Evolutionary conservation across 2,113 vertebrate species (phyloP).

Genomic region (Oriolus oriolus): DNA sequence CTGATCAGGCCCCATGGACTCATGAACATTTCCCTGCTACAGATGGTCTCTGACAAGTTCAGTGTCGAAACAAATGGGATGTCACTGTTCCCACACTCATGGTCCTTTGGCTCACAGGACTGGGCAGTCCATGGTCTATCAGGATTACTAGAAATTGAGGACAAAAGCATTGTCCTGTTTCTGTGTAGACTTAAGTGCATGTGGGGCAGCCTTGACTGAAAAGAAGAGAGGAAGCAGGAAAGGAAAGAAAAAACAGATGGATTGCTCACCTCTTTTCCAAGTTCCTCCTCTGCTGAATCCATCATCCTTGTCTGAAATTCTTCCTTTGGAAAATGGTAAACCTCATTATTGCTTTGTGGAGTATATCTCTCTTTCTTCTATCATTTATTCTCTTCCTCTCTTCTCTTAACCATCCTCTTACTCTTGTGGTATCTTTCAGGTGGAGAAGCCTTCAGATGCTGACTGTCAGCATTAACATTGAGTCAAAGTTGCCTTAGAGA

Average conservation of each 20-base stretch:
- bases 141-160: background rate
- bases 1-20: background rate
- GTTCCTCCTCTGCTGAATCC: background rate
- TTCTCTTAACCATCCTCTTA: background rate
- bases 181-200: background rate
- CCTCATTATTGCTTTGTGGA: background rate
- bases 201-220: background rate
- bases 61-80: background rate
- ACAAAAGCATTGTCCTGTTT: accelerated
- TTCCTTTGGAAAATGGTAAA: background rate
- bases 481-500: background rate
- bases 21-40: accelerated
- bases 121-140: accelerated
- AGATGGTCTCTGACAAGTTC: background rate
- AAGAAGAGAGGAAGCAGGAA: background rate
- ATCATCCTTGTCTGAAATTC: background rate
- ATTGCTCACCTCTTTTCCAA: background rate
- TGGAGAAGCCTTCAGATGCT: background rate
- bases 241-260: background rate
- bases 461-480: background rate
- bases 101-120: background rate
- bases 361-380: background rate
- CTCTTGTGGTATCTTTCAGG: background rate
- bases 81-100: accelerated
- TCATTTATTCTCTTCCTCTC: background rate